Evolutionary conservation across 2,888 invertebrate species (phyloP), one percentile per base, ranked within the genome.

Genomic region (Drosophila longiperda): DNA sequence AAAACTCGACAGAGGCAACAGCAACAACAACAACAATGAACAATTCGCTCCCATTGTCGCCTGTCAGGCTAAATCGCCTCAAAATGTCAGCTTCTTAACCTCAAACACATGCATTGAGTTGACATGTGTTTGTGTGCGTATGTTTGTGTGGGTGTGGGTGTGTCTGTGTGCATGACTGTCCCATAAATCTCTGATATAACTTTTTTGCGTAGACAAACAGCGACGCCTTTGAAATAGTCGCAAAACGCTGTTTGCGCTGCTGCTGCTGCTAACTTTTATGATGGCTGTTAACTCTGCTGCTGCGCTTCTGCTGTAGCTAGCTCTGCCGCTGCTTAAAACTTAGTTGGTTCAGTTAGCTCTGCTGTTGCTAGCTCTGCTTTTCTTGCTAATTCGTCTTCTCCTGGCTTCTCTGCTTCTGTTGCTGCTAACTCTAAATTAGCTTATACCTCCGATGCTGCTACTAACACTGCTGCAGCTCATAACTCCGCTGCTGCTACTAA

Each of bases 81-180:
- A 82, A 69, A 69, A 84, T 87, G 87, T 82, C 87, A 84, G 71
- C 83, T 73, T 69, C 84, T 78, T 75, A 82, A 72, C 83, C 86
- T 78, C 73, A 42, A 72, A 65, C 78, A 66, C 73, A 62, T 11
- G 33, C 66, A 53, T 49, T 52, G 29, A 49, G 40, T 48, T 45
- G 40, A 58, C 45, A 29, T 66, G 42, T 34, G n/a, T 23, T 12
- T 54, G 26, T 52, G 7, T 40, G 12, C 4, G 36, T 60, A 32
- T 62, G n/a, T 54, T 23, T 54, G 34, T 38, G 52, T 40, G 50
- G 33, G 45, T 45, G 60, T 57, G 48, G 33, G 23, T 17, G 33
- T 33, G 50, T 23, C 9, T 42, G 12, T 33, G 45, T 62, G 42
- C 60, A 17, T 54, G 36, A 62, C 42, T 66, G 61, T 66, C 80